Percentiles rank a stretch among this genome's conserved stretches.
Evolutionary conservation across 2,113 vertebrate genomes (phyloP).

Genomic region (Ctenodactylus gundi): DNA sequence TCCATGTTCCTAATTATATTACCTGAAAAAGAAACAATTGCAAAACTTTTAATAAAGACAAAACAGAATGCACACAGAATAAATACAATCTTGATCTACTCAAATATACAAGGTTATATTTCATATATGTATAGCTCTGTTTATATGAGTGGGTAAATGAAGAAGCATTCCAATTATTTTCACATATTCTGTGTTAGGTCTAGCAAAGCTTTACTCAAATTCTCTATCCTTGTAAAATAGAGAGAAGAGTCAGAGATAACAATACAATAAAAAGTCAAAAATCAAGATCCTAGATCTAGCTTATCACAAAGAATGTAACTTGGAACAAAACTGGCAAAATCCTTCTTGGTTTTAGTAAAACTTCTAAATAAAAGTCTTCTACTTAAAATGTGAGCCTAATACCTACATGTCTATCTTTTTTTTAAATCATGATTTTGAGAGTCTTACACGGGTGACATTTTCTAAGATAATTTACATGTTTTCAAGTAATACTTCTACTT

Average conservation of each 20-base stretch:
- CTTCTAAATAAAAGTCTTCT: neutral
- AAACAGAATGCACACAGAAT: neutral
- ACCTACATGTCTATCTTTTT: neutral
- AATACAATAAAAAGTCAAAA: neutral
- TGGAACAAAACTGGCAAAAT: neutral
- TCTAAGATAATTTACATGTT: neutral
- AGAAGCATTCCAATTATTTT: neutral
- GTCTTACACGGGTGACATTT: neutral
- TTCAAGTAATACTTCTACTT: neutral
- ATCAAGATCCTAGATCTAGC: neutral
- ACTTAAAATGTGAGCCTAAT: neutral
- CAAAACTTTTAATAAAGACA: neutral
- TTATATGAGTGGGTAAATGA: neutral
- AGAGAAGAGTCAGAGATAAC: neutral
- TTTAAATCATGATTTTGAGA: neutral
- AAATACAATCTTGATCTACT: neutral
- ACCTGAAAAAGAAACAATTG: constrained; percentile 16
- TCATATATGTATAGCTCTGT: neutral
- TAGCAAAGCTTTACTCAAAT: neutral
- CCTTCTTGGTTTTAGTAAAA: neutral
- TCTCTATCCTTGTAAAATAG: neutral
- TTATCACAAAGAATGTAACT: neutral
- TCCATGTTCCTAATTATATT: neutral
- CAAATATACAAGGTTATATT: neutral
- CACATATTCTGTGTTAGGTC: neutral